Evolutionary conservation across 2,888 invertebrate species (phyloP), one percentile per base, ranked within the genome.

Genomic region (Nephrotoma flavescens): DNA sequence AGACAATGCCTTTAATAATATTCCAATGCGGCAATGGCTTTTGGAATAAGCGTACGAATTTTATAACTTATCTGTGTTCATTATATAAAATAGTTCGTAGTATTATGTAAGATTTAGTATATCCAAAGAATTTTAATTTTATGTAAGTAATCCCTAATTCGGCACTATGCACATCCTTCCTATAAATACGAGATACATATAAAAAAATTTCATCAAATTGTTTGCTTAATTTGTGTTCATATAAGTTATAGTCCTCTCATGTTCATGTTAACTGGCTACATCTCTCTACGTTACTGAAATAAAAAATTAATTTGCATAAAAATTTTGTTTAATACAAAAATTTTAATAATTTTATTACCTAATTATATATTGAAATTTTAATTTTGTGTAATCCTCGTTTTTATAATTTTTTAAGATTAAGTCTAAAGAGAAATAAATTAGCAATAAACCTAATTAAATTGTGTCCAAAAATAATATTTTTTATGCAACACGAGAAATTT

Each of bases 11-110:
- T 95, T 96, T 90, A 93, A 94, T 84, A 94, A 94, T 90, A 93
- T 96, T 86, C 96, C 96, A 0, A 92, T 96, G 87, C 94, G 95
- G 89, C 93, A 94, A 12, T 95, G 95, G 95, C 92, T 96, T 6
- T 86, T 87, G 19, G 88, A 88, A 42, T 89, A 88, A 41, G 5
- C 2, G n/a, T 2, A 12, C 15, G 6, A 41, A 7, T 83, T 41
- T 83, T 41, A n/a, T 84, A 42, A 41, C 42, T 9, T 85, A 85
- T 85, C 44, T 85, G 42, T 85, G 44, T 44, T 85, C 44, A 42
- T 85, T 85, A 85, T 11, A 19, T 44, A 45, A 31, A 44, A 71
- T 71, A 71, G 71, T 71, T 71, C 19, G 31, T 71, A 71, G 71
- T n/a, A 11, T 71, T n/a, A 31, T 71, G 31, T 71, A 71, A 71